These are phyloP conservation scores for Phortica magna DNA, from an alignment of 2,888 invertebrate genomes.

Conservation along the genomic window DNA sequence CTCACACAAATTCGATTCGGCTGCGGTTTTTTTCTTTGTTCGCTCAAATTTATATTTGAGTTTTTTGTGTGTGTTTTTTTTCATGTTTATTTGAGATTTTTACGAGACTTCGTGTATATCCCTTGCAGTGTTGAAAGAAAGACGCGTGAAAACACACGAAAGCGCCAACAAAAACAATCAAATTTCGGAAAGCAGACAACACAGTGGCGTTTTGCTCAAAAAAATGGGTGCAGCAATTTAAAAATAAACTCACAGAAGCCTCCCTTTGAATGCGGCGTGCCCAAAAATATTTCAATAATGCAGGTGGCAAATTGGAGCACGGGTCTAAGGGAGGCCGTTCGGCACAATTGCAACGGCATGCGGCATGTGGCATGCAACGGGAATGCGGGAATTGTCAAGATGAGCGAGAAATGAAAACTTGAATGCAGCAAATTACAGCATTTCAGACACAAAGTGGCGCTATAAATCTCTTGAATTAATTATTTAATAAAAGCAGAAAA, in stretches of 20 bases:
- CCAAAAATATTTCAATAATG: constrained; percentile 64
- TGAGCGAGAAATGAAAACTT: constrained; percentile 47
- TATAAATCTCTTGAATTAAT: constrained; percentile 50
- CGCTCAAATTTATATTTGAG: background rate
- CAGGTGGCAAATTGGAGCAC: constrained; percentile 69
- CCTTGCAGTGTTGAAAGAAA: constrained; percentile 28
- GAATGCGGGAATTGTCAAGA: constrained; percentile 27
- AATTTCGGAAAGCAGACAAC: constrained; percentile 4
- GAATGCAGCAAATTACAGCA: constrained; percentile 43
- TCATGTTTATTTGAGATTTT: background rate
- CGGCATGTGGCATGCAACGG: background rate
- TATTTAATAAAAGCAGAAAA: constrained; percentile 5
- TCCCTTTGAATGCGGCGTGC: constrained; percentile 44
- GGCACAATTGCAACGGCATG: background rate
- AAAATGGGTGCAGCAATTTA: constrained; percentile 55
- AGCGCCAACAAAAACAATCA: background rate
- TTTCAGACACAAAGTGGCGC: background rate
- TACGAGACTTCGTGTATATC: background rate
- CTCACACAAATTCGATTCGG: background rate
- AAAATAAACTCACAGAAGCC: constrained; percentile 55
- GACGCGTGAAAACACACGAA: background rate
- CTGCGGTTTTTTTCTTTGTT: background rate
- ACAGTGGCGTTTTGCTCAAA: constrained; percentile 20
- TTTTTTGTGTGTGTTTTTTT: background rate
- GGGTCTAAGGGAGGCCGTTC: constrained; percentile 10